Evolutionary conservation across 2,113 vertebrate species (phyloP), one percentile per base, ranked within the genome.

Genomic region (Peromyscus polionotus): DNA sequence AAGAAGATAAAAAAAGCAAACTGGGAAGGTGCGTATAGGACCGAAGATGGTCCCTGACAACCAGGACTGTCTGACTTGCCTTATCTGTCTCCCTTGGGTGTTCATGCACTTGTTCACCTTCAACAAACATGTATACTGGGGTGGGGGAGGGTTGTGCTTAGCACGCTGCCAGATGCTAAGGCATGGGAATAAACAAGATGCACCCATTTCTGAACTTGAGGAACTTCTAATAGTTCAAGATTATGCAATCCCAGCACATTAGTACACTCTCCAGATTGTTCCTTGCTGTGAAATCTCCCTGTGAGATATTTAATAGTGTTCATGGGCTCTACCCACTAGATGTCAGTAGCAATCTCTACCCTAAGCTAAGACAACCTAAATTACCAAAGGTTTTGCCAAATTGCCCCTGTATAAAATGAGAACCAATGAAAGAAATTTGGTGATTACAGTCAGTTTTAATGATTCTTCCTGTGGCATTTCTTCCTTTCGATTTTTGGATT

Each of bases 291-390:
- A n/a, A 10, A 28, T 88, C 33, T 45, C 14, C 36, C 42, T 63
- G 0, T 26, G 12, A 22, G 16, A 16, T 63, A 5, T 48, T 84
- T 28, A 45, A 28, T 19, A 61, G 36, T 20, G 33, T 73, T 5
- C 65, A 36, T 45, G 24, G 31, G 17, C 61, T 97, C 59, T 94
- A 73, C 61, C 51, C 85, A 95, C 88, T 86, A 92, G 88, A 48
- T 94, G 73, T 94, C 90, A 96, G 63, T 77, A 95, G 92, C 73
- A 65, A 65, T 36, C 48, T 51, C 79, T 45, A 33, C 77, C 31
- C 10, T 61, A 51, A 26, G 5, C 42, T 73, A 61, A 45, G 13
- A 88, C 19, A 91, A 77, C 45, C 84, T 85, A 59, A 73, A 61
- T 73, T 26, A 39, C 48, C 90, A 68, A 14, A 59, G 16, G 42